These are phyloP conservation scores for Bothrops jararaca DNA, from an alignment of 2,113 vertebrate species.

Conservation along the genomic window DNA sequence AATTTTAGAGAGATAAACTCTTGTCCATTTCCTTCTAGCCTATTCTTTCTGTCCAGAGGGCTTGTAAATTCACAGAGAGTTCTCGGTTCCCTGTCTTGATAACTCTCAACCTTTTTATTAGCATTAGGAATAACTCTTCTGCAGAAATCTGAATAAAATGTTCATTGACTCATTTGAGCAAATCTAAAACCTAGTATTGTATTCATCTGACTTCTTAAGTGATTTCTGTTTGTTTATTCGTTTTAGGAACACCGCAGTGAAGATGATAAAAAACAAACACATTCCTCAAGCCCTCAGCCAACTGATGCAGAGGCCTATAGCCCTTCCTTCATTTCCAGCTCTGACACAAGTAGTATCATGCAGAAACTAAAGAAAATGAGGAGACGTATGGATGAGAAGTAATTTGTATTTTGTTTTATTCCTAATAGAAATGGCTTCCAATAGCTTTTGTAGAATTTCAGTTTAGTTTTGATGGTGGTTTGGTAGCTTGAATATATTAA, in stretches of 20 bases:
- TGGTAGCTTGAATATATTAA: neutral
- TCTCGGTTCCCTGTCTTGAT: neutral
- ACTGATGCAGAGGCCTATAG: conserved; percentile 81
- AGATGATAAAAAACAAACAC: conserved; percentile 67
- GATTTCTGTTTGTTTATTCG: neutral
- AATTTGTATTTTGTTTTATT: conserved; percentile 58
- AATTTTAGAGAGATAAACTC: neutral
- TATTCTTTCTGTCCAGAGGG: neutral
- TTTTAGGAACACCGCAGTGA: conserved; percentile 79
- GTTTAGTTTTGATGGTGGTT: neutral
- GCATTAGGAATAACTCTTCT: neutral
- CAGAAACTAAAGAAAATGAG: conserved; percentile 98
- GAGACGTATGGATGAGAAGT: conserved; percentile 96
- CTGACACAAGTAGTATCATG: conserved; percentile 98
- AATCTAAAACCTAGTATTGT: neutral
- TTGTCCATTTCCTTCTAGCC: neutral
- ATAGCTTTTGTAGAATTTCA: neutral
- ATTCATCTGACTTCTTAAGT: neutral
- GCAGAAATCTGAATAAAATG: neutral
- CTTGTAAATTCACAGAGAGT: neutral
- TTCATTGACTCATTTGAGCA: neutral
- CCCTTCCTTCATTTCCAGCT: conserved; percentile 91
- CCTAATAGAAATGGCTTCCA: conserved; percentile 7
- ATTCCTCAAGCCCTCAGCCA: conserved; percentile 66
- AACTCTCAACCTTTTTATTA: neutral